Percentiles rank a stretch among this genome's conserved stretches.
Evolutionary conservation across 2,113 vertebrate species (phyloP).

Genomic region (Pterocles gutturalis): DNA sequence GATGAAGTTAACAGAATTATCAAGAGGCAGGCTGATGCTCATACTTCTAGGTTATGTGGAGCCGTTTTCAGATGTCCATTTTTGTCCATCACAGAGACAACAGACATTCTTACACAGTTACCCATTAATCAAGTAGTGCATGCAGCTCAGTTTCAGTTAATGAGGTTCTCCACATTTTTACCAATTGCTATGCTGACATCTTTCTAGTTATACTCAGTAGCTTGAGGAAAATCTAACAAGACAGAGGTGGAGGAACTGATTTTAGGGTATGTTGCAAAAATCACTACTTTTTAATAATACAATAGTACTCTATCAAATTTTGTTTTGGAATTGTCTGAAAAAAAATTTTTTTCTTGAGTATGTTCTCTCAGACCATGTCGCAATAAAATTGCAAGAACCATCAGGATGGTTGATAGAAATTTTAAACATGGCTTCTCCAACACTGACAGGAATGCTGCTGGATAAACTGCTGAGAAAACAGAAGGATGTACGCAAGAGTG

Average conservation of each 20-base stretch:
- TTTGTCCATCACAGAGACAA: background rate
- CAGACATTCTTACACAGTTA: background rate
- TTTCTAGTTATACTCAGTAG: background rate
- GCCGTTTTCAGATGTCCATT: background rate
- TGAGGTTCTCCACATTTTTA: background rate
- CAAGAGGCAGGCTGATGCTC: background rate
- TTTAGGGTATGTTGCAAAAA: background rate
- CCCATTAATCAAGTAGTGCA: background rate
- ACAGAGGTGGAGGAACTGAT: background rate
- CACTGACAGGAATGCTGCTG: background rate
- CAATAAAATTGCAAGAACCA: background rate
- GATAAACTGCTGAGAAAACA: background rate
- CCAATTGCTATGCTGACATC: background rate
- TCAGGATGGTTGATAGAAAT: background rate
- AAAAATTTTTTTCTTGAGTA: background rate
- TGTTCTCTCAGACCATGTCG: background rate
- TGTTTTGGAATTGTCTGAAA: background rate
- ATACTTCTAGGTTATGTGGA: background rate
- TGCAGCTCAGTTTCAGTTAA: background rate
- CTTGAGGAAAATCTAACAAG: background rate
- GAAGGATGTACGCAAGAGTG: background rate
- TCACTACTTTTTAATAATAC: background rate
- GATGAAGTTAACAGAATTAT: background rate
- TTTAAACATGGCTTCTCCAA: background rate
- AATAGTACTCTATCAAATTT: background rate